These are phyloP conservation scores for Rafetus swinhoei DNA, from an alignment of 2,113 vertebrate genomes.

Conservation along the genomic window DNA sequence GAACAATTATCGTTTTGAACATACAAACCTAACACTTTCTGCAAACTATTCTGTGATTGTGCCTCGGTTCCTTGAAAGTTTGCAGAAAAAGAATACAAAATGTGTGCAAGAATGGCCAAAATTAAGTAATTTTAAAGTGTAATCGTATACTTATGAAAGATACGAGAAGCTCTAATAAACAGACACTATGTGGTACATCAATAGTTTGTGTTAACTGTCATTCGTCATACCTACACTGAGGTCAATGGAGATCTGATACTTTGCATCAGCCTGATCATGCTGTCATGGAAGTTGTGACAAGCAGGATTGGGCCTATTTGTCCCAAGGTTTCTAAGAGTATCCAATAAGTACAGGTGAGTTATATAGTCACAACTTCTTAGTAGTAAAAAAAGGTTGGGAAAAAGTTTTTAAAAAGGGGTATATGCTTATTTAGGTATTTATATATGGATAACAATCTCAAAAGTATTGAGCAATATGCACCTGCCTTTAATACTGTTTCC, in stretches of 20 bases:
- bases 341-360: not conserved
- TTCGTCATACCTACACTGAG: not conserved
- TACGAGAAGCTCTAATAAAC: not conserved
- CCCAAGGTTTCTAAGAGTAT: not conserved
- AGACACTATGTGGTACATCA: not conserved
- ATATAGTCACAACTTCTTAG: not conserved
- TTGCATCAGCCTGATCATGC: not conserved
- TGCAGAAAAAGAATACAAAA: not conserved
- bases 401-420: not conserved
- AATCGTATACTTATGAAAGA: not conserved
- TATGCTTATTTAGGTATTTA: not conserved
- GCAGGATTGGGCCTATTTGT: not conserved
- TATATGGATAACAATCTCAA: slow-evolving; percentile 33
- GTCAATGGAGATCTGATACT: not conserved
- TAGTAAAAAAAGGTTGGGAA: not conserved
- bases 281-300: not conserved
- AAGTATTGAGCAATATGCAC: not conserved
- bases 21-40: not conserved
- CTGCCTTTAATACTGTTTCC: not conserved
- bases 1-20: not conserved
- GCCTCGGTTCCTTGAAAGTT: not conserved
- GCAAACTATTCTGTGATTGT: not conserved
- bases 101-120: not conserved
- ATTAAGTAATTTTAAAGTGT: not conserved
- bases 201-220: not conserved